Conservation (phyloP, 2,888 invertebrate genomes). For the Meandrusa payeni region DNA sequence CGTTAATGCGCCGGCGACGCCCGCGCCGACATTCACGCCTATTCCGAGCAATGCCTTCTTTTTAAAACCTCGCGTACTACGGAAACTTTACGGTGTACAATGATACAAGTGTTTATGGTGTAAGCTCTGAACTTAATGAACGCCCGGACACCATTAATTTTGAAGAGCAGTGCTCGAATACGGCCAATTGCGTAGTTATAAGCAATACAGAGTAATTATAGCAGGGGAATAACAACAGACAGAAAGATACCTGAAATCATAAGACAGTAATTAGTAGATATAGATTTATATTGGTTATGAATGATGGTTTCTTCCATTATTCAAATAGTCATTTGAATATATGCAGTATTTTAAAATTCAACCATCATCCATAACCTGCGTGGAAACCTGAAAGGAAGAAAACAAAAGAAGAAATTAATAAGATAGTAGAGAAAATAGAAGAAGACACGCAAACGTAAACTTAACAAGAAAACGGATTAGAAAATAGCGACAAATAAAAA, state of each 20-base stretch:
- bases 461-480: not conserved
- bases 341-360: not conserved
- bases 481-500: constrained; percentile 12
- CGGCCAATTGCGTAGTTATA: constrained; percentile 47
- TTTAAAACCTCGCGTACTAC: no score
- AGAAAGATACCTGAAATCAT: constrained; percentile 68
- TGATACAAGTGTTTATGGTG: no score
- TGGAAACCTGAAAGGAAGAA: constrained; percentile 25
- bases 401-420: constrained; percentile 27
- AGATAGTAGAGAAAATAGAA: constrained; percentile 12
- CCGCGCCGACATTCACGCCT: constrained; percentile 51
- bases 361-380: constrained; percentile 19
- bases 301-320: constrained; percentile 9
- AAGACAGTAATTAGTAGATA: constrained; percentile 44
- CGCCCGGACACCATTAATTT: constrained; percentile 34
- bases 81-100: no score
- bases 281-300: constrained; percentile 24
- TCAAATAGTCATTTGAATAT: not conserved
- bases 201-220: constrained; percentile 33
- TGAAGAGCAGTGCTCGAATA: constrained; percentile 72
- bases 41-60: constrained; percentile 62
- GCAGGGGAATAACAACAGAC: constrained; percentile 53
- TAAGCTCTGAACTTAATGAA: constrained; percentile 8
- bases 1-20: constrained; percentile 76
- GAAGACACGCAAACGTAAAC: constrained; percentile 7